Evolutionary conservation across 1,140 invertebrate species (phyloP).

Genomic region (Sweltsa coloradensis): DNA sequence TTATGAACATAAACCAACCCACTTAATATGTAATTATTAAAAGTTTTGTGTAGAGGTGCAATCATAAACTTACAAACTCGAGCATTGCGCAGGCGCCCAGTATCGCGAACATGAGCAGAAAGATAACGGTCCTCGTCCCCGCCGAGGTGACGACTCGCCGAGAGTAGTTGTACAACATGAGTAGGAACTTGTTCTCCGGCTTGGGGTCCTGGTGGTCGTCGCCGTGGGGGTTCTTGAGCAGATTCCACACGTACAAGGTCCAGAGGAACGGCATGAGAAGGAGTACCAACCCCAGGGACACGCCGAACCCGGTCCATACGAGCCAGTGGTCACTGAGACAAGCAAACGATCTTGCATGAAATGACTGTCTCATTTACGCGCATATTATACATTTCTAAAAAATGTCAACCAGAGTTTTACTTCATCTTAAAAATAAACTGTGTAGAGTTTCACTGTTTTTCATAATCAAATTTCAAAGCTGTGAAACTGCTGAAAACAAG

Average conservation of each 20-base stretch:
- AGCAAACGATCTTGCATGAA: too few relatives aligned
- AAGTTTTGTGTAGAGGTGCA: too few relatives aligned
- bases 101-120: conserved; percentile 46
- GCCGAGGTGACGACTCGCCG: conserved; percentile 43
- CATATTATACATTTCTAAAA: too few relatives aligned
- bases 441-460: too few relatives aligned
- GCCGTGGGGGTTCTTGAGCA: conserved; percentile 25
- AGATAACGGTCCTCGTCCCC: conserved; percentile 44
- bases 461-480: too few relatives aligned
- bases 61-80: conserved; percentile 43
- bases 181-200: conserved; percentile 30
- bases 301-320: conserved; percentile 34
- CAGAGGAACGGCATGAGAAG: conserved; percentile 45
- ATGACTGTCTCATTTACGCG: too few relatives aligned
- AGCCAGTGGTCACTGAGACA: conserved; percentile 34
- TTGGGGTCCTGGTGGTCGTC: conserved; percentile 34
- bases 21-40: too few relatives aligned
- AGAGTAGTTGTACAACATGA: conserved; percentile 34
- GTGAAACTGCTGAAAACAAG: too few relatives aligned
- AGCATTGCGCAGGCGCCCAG: conserved; percentile 50
- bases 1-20: too few relatives aligned
- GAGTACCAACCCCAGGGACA: conserved; percentile 33
- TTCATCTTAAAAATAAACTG: too few relatives aligned
- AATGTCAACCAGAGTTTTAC: too few relatives aligned
- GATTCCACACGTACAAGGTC: conserved; percentile 46